phyloP scores from a whole-genome alignment of 2,113 vertebrate genomes.

The Neodon shergylaensis region DNA sequence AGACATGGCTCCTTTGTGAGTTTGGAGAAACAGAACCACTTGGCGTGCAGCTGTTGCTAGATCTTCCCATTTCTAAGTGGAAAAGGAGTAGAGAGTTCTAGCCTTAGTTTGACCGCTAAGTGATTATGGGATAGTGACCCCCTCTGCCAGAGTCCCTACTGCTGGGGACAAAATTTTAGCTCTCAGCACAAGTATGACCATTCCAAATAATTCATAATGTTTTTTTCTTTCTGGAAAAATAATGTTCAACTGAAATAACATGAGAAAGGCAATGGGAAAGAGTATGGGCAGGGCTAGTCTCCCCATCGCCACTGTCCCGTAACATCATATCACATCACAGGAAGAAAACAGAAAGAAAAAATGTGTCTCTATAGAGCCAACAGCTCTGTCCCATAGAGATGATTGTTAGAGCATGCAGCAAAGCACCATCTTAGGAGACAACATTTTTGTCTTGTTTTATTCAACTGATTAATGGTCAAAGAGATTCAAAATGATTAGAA shows the following conservation, averaged over 20 bases:
- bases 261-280: constrained; percentile 67
- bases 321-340: constrained; percentile 53
- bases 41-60: neutral
- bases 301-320: neutral
- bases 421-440: constrained; percentile 69
- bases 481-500: constrained; percentile 38
- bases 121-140: neutral
- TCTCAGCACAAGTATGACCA: constrained; percentile 13
- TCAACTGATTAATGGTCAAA: constrained; percentile 55
- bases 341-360: constrained; percentile 74
- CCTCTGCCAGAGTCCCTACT: neutral
- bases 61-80: neutral
- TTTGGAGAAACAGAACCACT: constrained; percentile 5
- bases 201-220: constrained; percentile 52
- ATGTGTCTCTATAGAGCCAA: constrained; percentile 66
- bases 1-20: constrained; percentile 13
- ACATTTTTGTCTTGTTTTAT: constrained; percentile 54
- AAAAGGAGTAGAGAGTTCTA: neutral
- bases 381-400: constrained; percentile 62
- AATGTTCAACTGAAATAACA: constrained; percentile 51
- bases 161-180: constrained; percentile 47
- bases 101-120: neutral
- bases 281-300: neutral
- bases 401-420: constrained; percentile 49
- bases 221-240: constrained; percentile 72